A percentile compares a stretch with the other conserved stretches of the same genome.
These are phyloP conservation scores for Aurelia sp. DNA, from an alignment of 30 jellyfish, hydroid and myxozoan genomes.

Conservation along the genomic window DNA sequence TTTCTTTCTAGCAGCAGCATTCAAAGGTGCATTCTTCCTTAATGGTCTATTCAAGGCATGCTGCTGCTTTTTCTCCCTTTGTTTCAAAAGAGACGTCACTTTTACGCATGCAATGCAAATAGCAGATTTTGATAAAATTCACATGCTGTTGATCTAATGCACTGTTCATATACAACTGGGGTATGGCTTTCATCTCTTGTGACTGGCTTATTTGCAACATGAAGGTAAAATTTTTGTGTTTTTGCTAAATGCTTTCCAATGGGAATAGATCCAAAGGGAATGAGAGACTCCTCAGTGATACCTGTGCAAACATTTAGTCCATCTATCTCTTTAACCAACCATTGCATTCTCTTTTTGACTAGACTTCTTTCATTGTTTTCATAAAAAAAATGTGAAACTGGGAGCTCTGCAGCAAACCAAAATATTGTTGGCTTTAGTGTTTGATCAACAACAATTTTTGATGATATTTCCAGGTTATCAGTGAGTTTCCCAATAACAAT, in stretches of 20 bases:
- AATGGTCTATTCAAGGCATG: slow-evolving; percentile 20
- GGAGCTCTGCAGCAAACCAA: slow-evolving; percentile 31
- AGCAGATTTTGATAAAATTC: background rate
- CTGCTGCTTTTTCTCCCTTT: slow-evolving; percentile 23
- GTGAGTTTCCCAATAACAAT: slow-evolving; percentile 40
- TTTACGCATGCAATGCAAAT: slow-evolving; percentile 5
- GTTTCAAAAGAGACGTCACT: slow-evolving; percentile 7
- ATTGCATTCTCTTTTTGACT: no score
- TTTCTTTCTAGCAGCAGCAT: slow-evolving; percentile 33
- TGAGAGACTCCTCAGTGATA: no score
- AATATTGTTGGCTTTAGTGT: background rate
- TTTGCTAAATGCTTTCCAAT: no score
- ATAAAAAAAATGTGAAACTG: slow-evolving; percentile 25
- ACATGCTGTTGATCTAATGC: slow-evolving; percentile 45
- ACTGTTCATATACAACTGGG: slow-evolving; percentile 34
- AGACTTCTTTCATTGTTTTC: no score
- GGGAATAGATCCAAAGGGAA: no score
- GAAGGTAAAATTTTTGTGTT: no score
- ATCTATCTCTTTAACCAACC: no score
- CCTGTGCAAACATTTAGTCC: no score
- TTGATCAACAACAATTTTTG: slow-evolving; percentile 31
- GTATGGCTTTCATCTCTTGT: background rate
- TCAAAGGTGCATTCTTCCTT: slow-evolving; percentile 37
- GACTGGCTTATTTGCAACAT: no score
- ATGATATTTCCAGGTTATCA: slow-evolving; percentile 14